Conservation (phyloP, 2,797 vertebrate species). For the Amblyraja radiata region DNA sequence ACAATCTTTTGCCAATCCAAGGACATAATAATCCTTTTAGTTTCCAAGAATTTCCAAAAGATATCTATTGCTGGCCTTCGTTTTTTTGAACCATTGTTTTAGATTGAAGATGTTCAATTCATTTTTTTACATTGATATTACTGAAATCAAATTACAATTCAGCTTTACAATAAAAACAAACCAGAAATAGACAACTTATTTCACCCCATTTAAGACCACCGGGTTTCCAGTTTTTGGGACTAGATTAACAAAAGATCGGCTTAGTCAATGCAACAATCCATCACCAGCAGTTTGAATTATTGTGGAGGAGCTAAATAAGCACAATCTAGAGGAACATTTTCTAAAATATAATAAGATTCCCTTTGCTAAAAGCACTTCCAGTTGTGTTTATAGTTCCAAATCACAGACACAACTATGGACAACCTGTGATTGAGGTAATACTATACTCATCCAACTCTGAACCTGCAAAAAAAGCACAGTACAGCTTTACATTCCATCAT, state of each 20-base stretch:
- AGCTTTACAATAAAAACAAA: background rate
- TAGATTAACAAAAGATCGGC: background rate
- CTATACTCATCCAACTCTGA: background rate
- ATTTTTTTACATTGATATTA: background rate
- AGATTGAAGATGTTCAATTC: background rate
- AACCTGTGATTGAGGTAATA: background rate
- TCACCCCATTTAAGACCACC: background rate
- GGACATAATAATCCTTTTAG: background rate
- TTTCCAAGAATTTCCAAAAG: background rate
- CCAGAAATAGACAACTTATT: background rate
- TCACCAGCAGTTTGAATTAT: background rate
- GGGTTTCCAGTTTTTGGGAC: background rate
- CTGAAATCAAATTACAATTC: background rate
- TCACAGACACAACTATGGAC: too few relatives aligned
- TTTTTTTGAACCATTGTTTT: background rate
- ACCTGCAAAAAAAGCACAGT: background rate
- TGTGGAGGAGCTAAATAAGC: background rate
- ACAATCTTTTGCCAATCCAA: background rate
- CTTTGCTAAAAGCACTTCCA: background rate
- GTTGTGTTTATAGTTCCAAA: background rate
- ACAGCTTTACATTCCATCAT: background rate
- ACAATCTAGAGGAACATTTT: background rate
- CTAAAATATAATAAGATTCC: background rate
- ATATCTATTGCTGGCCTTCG: background rate
- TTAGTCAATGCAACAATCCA: background rate